Evolutionary conservation across 2,888 invertebrate genomes (phyloP), one percentile per base, ranked within the genome.

Genomic region (Caenorhabditis drosophilae): DNA sequence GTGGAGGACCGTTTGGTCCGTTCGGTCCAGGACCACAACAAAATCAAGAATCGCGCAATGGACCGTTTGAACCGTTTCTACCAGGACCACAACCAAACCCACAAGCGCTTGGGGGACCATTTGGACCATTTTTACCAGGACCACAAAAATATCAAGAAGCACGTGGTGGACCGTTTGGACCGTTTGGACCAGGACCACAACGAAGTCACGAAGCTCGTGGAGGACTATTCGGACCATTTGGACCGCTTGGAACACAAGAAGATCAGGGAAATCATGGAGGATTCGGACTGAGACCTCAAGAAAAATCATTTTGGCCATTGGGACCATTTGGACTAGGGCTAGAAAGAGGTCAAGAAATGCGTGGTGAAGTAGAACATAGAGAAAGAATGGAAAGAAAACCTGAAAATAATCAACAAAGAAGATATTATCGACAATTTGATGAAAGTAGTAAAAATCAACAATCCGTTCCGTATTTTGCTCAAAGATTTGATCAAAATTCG

Each of bases 401-500:
- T 7, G n/a, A n/a, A 7, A 16, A 36, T 36, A 15, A n/a, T n/a
- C n/a, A n/a, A n/a, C n/a, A n/a, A n/a, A n/a, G n/a, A n/a, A n/a
- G n/a, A n/a, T n/a, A n/a, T n/a, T n/a, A n/a, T n/a, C n/a, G n/a
- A n/a, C n/a, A n/a, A n/a, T n/a, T n/a, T n/a, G n/a, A n/a, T n/a
- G n/a, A n/a, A n/a, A n/a, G n/a, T n/a, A n/a, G n/a, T n/a, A n/a
- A n/a, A n/a, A n/a, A n/a, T n/a, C n/a, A n/a, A n/a, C n/a, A n/a
- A n/a, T n/a, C n/a, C n/a, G n/a, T n/a, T n/a, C n/a, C n/a, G n/a
- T 31, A 31, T 12, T 31, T 31, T 12, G 31, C 31, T 34, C 20
- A 34, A 53, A 34, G 62, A 44, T 62, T 62, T 45, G 62, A 62
- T 38, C 62, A 62, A 36, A 34, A 22, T 0, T 62, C 62, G 0